A percentile compares a stretch with the other conserved stretches of the same genome.
These are phyloP conservation scores for Cyanoderma ruficeps DNA, from an alignment of 2,113 vertebrate species.

Conservation along the genomic window DNA sequence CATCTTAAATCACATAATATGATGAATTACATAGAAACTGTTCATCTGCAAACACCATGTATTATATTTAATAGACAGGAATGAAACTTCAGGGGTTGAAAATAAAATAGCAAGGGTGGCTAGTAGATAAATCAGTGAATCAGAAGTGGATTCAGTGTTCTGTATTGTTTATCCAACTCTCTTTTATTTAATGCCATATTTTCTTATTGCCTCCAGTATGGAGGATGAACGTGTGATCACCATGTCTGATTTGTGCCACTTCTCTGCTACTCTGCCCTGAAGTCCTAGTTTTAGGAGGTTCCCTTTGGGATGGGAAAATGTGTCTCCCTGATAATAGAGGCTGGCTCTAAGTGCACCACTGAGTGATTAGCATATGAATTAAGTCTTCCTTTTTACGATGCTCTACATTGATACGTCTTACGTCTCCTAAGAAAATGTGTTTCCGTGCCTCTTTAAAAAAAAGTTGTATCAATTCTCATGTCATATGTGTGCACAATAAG, in stretches of 20 bases:
- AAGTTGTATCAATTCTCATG: not conserved
- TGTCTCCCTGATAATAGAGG: not conserved
- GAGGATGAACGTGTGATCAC: not conserved
- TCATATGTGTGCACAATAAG: not conserved
- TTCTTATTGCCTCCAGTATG: not conserved
- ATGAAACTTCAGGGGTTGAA: not conserved
- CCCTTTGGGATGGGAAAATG: not conserved
- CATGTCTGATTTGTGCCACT: not conserved
- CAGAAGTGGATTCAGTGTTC: not conserved
- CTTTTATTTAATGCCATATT: not conserved
- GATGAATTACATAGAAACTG: not conserved
- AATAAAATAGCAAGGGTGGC: not conserved
- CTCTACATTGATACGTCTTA: not conserved
- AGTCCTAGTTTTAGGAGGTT: not conserved
- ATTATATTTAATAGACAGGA: not conserved
- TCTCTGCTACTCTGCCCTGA: not conserved
- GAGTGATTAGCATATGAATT: not conserved
- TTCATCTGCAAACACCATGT: not conserved
- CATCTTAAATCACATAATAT: not conserved
- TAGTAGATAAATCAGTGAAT: not conserved
- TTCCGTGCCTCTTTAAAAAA: not conserved
- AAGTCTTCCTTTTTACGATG: not conserved
- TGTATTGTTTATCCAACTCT: not conserved
- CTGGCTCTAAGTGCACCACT: not conserved
- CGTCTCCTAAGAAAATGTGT: not conserved